Conservation (phyloP, 1,140 invertebrate genomes). For the Heliconius eleuchia region DNA sequence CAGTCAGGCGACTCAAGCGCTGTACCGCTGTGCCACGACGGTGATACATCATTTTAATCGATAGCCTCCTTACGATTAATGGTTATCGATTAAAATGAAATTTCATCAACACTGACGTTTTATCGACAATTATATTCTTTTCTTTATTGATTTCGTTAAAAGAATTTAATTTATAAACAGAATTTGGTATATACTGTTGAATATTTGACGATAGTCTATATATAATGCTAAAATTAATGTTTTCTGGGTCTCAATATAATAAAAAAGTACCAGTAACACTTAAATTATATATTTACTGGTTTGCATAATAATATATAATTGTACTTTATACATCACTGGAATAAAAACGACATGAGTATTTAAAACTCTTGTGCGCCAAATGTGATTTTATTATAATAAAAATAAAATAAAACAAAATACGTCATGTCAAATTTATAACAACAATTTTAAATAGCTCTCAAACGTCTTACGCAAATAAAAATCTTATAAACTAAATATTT, state of each 20-base stretch:
- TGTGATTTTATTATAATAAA: not conserved
- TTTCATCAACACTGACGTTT: too few relatives aligned
- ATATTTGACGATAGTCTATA: not conserved
- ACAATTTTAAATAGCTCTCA: conserved; percentile 19
- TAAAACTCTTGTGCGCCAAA: not conserved
- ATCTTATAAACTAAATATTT: conserved; percentile 60
- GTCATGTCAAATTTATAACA: conserved; percentile 23
- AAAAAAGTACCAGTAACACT: not conserved
- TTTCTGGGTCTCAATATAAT: not conserved
- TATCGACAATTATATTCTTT: too few relatives aligned
- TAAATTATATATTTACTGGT: not conserved
- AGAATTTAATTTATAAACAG: too few relatives aligned
- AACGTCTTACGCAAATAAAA: conserved; percentile 40
- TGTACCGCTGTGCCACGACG: too few relatives aligned
- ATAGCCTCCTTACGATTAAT: too few relatives aligned
- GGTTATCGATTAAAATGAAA: too few relatives aligned
- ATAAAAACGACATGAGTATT: not conserved
- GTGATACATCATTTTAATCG: too few relatives aligned
- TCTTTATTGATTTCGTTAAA: too few relatives aligned
- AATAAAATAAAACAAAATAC: conserved; percentile 25
- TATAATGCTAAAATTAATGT: not conserved
- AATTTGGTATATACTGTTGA: too few relatives aligned
- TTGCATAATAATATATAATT: not conserved
- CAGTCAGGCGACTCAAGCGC: too few relatives aligned
- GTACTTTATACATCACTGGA: not conserved